Evolutionary conservation across 53 echinoderm and acorn worm genomes (phyloP), one percentile per base, ranked within the genome.

Genomic region (Temnopleurus reevesii): DNA sequence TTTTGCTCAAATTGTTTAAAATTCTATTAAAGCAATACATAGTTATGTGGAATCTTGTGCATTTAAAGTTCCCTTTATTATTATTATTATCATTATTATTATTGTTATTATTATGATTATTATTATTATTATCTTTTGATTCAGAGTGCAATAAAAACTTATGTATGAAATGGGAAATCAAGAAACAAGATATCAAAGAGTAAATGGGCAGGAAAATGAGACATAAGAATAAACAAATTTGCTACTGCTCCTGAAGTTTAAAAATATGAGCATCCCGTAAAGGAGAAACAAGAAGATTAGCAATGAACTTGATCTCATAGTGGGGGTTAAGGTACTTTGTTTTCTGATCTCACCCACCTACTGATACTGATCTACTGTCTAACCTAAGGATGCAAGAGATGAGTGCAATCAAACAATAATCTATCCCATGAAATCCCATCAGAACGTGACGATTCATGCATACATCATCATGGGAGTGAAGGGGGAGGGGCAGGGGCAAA

Each of bases 291-390:
- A 8, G 83, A 33, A 18, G 86, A 85, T 85, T 85, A 85, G 27
- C 25, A 8, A 44, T 1, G 86, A 85, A 60, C 61, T 59, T 59
- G 59, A 85, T 85, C 86, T 59, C 61, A 4, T 59, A 24, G 43
- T 85, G 86, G 49, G 86, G 86, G 86, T 85, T 85, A 85, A 85
- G 86, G 86, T 85, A 85, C 61, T 85, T 60, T 44, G 61, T 60
- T 44, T 41, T 23, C 86, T 49, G 86, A 85, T 85, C 86, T 28
- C 86, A 85, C 60, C 86, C 86, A 85, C 86, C 86, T 85, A 85
- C 86, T 85, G 86, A 85, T 85, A 60, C 45, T 85, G 44, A 85
- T 85, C 86, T 45, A 44, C 8, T 19, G 49, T 79, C 44, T 45
- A 85, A 60, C 46, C 46, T 85, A 59, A 46, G 86, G 86, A 85